A percentile compares a stretch with the other conserved stretches of the same genome.
These are phyloP conservation scores for Gymnopithys bicolor DNA, from an alignment of 2,797 vertebrate genomes.

Conservation along the genomic window DNA sequence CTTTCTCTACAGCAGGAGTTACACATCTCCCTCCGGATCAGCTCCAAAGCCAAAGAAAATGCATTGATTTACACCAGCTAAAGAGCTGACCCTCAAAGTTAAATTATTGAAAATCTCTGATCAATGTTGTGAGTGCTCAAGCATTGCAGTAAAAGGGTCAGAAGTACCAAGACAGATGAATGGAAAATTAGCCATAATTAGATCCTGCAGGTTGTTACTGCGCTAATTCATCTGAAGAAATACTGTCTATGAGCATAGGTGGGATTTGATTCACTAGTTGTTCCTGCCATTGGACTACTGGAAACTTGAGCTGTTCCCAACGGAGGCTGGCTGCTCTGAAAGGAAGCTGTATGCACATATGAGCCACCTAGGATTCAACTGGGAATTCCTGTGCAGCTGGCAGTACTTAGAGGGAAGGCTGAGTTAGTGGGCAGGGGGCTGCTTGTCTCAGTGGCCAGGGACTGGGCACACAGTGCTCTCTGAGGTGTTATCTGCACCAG, in stretches of 20 bases:
- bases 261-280: not conserved
- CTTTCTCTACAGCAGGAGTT: not conserved
- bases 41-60: conserved; percentile 34
- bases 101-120: conserved; percentile 54
- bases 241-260: not conserved
- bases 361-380: accelerated
- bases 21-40: not conserved
- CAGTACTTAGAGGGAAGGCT: accelerated
- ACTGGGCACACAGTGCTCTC: accelerated
- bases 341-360: accelerated
- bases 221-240: not conserved
- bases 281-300: not conserved
- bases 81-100: conserved; percentile 29
- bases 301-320: not conserved
- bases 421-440: not conserved
- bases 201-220: not conserved
- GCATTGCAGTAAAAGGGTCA: conserved; percentile 57
- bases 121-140: conserved; percentile 12
- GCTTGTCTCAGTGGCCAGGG: accelerated
- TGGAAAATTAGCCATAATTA: conserved; percentile 51
- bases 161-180: conserved; percentile 33
- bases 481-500: accelerated
- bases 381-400: accelerated
- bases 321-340: not conserved
- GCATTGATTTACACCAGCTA: conserved; percentile 41